A percentile compares a stretch with the other conserved stretches of the same genome.
These are phyloP conservation scores for Phyllotreta cruciferae DNA, from an alignment of 2,888 invertebrate genomes.

Conservation along the genomic window DNA sequence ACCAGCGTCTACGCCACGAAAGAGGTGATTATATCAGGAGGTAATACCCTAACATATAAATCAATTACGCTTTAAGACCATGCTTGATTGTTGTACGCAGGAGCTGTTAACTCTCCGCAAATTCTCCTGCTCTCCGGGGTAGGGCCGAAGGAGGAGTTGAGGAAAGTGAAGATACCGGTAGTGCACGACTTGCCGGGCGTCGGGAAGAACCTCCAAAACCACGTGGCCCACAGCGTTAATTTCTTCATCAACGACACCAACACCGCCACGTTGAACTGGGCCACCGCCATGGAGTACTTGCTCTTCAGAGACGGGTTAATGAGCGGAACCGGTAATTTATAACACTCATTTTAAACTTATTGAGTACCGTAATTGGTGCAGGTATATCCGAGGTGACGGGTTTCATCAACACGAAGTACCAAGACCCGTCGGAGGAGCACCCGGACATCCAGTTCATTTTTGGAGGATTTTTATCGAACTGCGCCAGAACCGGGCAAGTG, in stretches of 20 bases:
- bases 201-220: conserved; percentile 85
- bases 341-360: conserved; percentile 3
- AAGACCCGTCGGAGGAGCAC: conserved; percentile 75
- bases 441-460: conserved; percentile 90
- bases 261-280: conserved; percentile 88
- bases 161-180: conserved; percentile 67
- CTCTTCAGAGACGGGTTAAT: conserved; percentile 87
- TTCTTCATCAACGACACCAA: conserved; percentile 86
- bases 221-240: conserved; percentile 80
- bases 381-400: conserved; percentile 86
- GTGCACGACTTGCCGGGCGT: conserved; percentile 81
- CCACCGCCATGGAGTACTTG: conserved; percentile 89
- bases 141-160: conserved; percentile 77
- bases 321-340: conserved; percentile 78
- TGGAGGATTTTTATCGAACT: conserved; percentile 85
- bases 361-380: too few species aligned
- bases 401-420: conserved; percentile 81
- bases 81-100: conserved; percentile 40
- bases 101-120: conserved; percentile 94
- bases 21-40: conserved; percentile 71
- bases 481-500: conserved; percentile 85
- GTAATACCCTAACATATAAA: conserved; percentile 46
- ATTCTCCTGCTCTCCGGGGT: conserved; percentile 89
- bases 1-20: conserved; percentile 70
- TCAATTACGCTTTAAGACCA: background rate